These are phyloP conservation scores for Carassius auratus DNA, from an alignment of 2,113 vertebrate species.

Conservation along the genomic window DNA sequence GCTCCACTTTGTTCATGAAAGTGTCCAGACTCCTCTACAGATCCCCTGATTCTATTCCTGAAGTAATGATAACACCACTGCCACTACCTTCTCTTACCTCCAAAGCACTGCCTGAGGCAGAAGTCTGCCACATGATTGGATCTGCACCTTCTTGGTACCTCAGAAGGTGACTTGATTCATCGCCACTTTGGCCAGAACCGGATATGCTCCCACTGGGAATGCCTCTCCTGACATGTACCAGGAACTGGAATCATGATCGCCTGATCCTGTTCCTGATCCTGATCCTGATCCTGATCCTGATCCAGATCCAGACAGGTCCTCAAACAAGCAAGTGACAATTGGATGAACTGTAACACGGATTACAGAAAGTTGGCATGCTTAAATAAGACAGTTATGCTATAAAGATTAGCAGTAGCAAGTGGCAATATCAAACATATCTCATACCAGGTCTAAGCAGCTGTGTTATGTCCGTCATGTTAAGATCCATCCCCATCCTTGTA, in stretches of 20 bases:
- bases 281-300: conserved; percentile 54
- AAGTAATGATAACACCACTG: conserved; percentile 49
- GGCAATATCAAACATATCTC: conserved; percentile 34
- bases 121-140: conserved; percentile 60
- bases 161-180: conserved; percentile 62
- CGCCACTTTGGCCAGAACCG: conserved; percentile 59
- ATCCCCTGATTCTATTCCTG: conserved; percentile 56
- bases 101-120: conserved; percentile 59
- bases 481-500: conserved; percentile 26
- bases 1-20: conserved; percentile 19
- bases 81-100: conserved; percentile 60
- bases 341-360: conserved; percentile 69
- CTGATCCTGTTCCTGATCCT: no score
- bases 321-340: conserved; percentile 66
- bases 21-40: conserved; percentile 44
- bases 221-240: conserved; percentile 67
- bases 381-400: background rate
- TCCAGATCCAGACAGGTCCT: conserved; percentile 60
- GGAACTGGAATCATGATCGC: conserved; percentile 58
- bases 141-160: conserved; percentile 54
- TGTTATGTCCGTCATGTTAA: conserved; percentile 50
- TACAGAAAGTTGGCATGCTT: background rate
- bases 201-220: conserved; percentile 42
- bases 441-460: conserved; percentile 49
- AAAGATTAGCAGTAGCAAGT: background rate